phyloP scores from a whole-genome alignment of 2,113 vertebrate genomes.

The Seriola quinqueradiata region DNA sequence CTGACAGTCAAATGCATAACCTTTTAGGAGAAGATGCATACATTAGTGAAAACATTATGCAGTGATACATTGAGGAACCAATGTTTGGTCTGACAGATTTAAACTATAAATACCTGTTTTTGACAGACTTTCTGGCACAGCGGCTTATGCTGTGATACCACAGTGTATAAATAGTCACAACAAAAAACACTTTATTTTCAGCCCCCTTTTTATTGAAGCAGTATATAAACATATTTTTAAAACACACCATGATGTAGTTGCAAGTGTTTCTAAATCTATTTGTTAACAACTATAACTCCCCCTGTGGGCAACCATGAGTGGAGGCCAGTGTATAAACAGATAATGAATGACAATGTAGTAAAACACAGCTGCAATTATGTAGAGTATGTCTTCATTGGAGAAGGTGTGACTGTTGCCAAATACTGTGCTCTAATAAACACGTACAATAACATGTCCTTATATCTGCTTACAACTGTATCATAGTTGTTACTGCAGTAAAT shows the following conservation, averaged over 20 bases:
- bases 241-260: not conserved
- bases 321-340: too few relatives aligned
- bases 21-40: conserved; percentile 2
- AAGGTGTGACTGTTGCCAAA: too few relatives aligned
- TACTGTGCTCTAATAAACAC: too few relatives aligned
- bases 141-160: too few relatives aligned
- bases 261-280: not conserved
- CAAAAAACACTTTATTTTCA: not conserved
- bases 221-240: too few relatives aligned
- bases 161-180: too few relatives aligned
- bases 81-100: not conserved
- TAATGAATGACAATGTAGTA: too few relatives aligned
- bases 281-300: too few relatives aligned
- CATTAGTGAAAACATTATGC: not conserved
- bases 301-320: too few relatives aligned
- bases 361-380: too few relatives aligned
- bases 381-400: too few relatives aligned
- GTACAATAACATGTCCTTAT: not conserved
- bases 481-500: not conserved
- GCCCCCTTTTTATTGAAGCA: too few relatives aligned
- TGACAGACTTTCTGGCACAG: not conserved
- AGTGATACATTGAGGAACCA: not conserved
- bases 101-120: not conserved
- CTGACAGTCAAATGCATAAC: not conserved
- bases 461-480: not conserved